These are phyloP conservation scores for Perca flavescens DNA, from an alignment of 2,113 vertebrate genomes.

Conservation along the genomic window DNA sequence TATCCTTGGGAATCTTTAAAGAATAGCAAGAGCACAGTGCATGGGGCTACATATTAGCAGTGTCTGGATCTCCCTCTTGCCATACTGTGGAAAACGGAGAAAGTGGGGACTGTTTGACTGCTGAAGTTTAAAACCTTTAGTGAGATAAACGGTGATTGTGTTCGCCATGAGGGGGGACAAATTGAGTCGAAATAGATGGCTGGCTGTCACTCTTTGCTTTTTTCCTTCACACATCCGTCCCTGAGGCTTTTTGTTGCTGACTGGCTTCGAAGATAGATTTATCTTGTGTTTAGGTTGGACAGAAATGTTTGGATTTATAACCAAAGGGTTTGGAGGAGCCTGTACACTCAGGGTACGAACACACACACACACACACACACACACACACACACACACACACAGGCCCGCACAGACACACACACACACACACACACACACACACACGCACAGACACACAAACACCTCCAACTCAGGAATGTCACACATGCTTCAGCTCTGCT, in stretches of 20 bases:
- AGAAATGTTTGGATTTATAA: slow-evolving; percentile 68
- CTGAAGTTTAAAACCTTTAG: slow-evolving; percentile 42
- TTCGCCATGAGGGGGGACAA: slow-evolving; percentile 26
- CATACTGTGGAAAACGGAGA: neutral
- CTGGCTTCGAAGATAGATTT: slow-evolving; percentile 52
- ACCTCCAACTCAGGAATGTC: slow-evolving; percentile 56
- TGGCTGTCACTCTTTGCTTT: slow-evolving; percentile 32
- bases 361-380: slow-evolving; percentile 11
- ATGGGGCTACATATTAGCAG: slow-evolving; percentile 10
- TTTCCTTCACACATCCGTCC: slow-evolving; percentile 42
- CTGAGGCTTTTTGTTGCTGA: slow-evolving; percentile 45
- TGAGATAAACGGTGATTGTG: slow-evolving; percentile 50
- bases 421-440: slow-evolving; percentile 11
- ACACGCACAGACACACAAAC: slow-evolving; percentile 9
- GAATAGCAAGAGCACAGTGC: slow-evolving; percentile 24
- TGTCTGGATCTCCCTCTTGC: slow-evolving; percentile 21
- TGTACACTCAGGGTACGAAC: slow-evolving; percentile 4
- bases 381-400: slow-evolving; percentile 35
- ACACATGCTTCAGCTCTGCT: slow-evolving; percentile 59
- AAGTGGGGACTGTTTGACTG: neutral
- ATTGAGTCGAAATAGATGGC: slow-evolving; percentile 34
- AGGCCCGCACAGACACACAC: slow-evolving; percentile 17
- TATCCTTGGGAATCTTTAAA: slow-evolving; percentile 64
- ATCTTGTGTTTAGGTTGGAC: slow-evolving; percentile 57
- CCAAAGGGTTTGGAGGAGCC: slow-evolving; percentile 31